Evolutionary conservation across 2,888 invertebrate species (phyloP), one percentile per base, ranked within the genome.

Genomic region (Syrista parreyssii): DNA sequence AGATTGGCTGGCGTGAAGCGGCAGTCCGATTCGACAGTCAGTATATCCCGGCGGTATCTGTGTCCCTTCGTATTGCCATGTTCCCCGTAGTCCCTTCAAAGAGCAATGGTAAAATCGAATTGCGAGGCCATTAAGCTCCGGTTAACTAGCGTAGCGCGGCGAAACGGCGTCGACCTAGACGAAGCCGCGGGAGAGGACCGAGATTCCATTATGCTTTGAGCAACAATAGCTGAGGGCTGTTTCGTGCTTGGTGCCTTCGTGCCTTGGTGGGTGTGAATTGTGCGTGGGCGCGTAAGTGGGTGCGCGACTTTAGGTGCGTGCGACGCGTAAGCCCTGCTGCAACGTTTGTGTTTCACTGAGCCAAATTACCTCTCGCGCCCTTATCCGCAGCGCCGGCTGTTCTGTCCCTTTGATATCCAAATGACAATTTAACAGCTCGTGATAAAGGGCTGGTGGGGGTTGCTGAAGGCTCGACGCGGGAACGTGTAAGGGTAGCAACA

Each of bases 141-240:
- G 89, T 90, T 91, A 89, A 90, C 89, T 86, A 87, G 84, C 86
- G 83, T 82, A 82, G 82, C 84, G 83, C 76, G 79, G 83, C 84
- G 84, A 80, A 83, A 81, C 80, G 79, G 82, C 79, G 76, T 81
- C 73, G 81, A 79, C 79, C 76, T 76, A 79, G 55, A 74, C 75
- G 80, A 79, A 73, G 71, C 76, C 68, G 32, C 30, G 68, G 68
- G 84, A 83, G 86, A 84, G 85, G 86, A 83, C 88, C 87, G 89
- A 89, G 90, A 91, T 91, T 91, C 91, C 90, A 91, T 91, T 91
- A 91, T 90, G 89, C 90, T 89, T 89, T 87, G 90, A 89, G 89
- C 90, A 90, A 91, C 91, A 91, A 91, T 91, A 91, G 91, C 91
- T 89, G 86, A 90, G 90, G 91, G 91, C 91, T 91, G 90, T 91